Evolutionary conservation across 1,140 invertebrate genomes (phyloP).

Genomic region (Daktulosphaira vitifoliae): DNA sequence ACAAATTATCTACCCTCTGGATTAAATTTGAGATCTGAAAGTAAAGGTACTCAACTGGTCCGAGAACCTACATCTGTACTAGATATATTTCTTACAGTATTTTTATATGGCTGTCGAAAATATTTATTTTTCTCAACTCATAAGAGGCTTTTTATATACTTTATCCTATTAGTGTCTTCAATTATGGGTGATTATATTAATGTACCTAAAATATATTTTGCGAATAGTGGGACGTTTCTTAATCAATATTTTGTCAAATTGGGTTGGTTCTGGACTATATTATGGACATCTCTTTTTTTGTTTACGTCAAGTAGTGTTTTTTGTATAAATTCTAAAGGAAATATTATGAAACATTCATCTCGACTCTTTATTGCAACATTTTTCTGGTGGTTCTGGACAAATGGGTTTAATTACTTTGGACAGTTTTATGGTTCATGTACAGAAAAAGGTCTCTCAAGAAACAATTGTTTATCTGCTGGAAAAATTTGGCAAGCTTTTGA

Average conservation of each 20-base stretch:
- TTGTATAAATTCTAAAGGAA: slow-evolving; percentile 65
- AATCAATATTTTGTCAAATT: slow-evolving; percentile 91
- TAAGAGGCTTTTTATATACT: slow-evolving; percentile 77
- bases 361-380: slow-evolving; percentile 72
- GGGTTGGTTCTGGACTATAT: slow-evolving; percentile 88
- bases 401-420: slow-evolving; percentile 72
- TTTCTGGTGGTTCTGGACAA: slow-evolving; percentile 83
- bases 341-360: slow-evolving; percentile 59
- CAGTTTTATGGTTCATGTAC: slow-evolving; percentile 72
- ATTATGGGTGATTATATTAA: slow-evolving; percentile 72
- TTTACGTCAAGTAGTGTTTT: slow-evolving; percentile 70
- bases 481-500: slow-evolving; percentile 86
- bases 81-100: slow-evolving; percentile 68
- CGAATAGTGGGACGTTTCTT: slow-evolving; percentile 75
- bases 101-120: slow-evolving; percentile 81
- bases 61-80: slow-evolving; percentile 69
- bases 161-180: slow-evolving; percentile 72
- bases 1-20: not conserved
- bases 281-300: slow-evolving; percentile 66
- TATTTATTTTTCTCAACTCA: slow-evolving; percentile 73
- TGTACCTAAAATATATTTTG: slow-evolving; percentile 76
- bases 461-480: slow-evolving; percentile 61
- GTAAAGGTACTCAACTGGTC: slow-evolving; percentile 51
- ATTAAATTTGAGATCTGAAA: not conserved
- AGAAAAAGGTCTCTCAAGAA: slow-evolving; percentile 49